phyloP scores from a whole-genome alignment of 2,113 vertebrate genomes.

The Sylvietta virens region DNA sequence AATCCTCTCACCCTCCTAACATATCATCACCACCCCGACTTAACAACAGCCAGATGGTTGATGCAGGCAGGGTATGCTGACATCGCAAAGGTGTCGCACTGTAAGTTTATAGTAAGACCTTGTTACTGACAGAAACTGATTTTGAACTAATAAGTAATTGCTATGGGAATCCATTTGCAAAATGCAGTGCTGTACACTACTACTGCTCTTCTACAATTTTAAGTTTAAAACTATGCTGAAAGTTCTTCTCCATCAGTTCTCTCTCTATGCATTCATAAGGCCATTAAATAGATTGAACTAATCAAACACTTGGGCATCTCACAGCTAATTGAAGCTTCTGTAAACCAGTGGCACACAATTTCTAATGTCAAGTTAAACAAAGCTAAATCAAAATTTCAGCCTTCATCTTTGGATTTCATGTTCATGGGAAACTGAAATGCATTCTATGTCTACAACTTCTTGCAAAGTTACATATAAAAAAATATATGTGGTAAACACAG shows the following conservation, averaged over 20 bases:
- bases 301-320: not conserved
- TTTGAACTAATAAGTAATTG: not conserved
- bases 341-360: not conserved
- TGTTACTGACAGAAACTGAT: not conserved
- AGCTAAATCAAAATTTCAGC: constrained; percentile 1
- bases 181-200: not conserved
- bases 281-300: not conserved
- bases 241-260: not conserved
- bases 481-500: constrained; percentile 26
- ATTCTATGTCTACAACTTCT: constrained; percentile 26
- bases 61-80: not conserved
- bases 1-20: not conserved
- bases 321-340: not conserved
- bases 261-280: not conserved
- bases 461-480: constrained; percentile 32
- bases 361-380: not conserved
- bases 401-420: constrained; percentile 52
- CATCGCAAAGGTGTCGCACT: not conserved
- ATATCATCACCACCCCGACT: not conserved
- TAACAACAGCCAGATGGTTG: not conserved
- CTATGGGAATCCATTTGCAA: not conserved
- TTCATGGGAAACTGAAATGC: constrained; percentile 35
- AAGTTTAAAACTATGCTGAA: not conserved
- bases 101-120: not conserved
- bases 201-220: not conserved